phyloP scores from a whole-genome alignment of 1,140 invertebrate species.

The Mactra quadrangularis region DNA sequence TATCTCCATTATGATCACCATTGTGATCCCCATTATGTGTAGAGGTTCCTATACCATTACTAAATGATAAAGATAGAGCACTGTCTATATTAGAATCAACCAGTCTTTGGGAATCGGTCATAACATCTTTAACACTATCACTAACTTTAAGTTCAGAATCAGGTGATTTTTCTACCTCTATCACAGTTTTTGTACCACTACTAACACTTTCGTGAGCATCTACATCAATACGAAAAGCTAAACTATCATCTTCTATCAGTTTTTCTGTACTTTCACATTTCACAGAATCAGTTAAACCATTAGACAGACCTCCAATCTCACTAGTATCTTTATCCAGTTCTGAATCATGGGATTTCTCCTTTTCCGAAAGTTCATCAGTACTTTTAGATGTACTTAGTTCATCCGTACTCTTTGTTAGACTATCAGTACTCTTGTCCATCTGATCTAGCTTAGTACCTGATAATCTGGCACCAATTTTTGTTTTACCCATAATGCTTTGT shows the following conservation, averaged over 20 bases:
- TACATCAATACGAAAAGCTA: constrained; percentile 16
- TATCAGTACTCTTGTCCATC: constrained; percentile 51
- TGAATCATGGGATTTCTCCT: constrained; percentile 24
- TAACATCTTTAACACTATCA: constrained; percentile 32
- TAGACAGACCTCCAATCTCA: constrained; percentile 7
- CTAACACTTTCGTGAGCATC: constrained; percentile 4
- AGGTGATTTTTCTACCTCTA: constrained; percentile 17
- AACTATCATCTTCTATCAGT: constrained; percentile 21
- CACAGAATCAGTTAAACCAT: constrained; percentile 28
- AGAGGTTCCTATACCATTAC: constrained; percentile 15
- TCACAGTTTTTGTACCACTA: constrained; percentile 22
- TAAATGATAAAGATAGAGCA: constrained; percentile 56
- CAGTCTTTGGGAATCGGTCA: constrained; percentile 44
- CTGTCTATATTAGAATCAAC: constrained; percentile 38
- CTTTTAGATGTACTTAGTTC: too few species aligned
- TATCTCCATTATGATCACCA: constrained; percentile 30
- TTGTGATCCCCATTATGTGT: constrained; percentile 24
- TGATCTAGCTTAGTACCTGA: constrained; percentile 38
- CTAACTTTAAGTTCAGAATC: background rate
- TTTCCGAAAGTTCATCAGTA: constrained; percentile 41
- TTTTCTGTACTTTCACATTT: constrained; percentile 45
- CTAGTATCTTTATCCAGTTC: constrained; percentile 31
- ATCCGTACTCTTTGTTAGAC: constrained; percentile 26
- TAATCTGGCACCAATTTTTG: constrained; percentile 50
- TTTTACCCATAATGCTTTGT: constrained; percentile 62